phyloP scores from a whole-genome alignment of 1,140 invertebrate genomes.

The Dolichoris vasculosae region DNA sequence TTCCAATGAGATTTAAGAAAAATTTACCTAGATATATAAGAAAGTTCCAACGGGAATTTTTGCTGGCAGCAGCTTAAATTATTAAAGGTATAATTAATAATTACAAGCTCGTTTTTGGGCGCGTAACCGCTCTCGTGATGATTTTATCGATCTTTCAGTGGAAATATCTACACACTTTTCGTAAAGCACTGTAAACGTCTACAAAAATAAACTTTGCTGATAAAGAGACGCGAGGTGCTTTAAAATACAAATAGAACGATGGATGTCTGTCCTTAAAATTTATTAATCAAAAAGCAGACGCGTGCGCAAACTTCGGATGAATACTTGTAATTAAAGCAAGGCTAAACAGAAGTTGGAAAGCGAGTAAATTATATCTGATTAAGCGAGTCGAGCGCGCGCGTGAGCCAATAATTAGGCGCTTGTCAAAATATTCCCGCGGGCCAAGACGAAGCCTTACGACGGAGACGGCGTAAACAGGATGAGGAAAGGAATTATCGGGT shows the following conservation, averaged over 20 bases:
- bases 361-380: background rate
- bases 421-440: background rate
- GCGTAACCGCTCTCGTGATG: background rate
- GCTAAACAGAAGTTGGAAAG: background rate
- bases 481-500: background rate
- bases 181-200: background rate
- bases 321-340: too few species aligned
- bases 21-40: background rate
- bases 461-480: background rate
- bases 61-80: background rate
- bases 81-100: background rate
- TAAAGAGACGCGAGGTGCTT: background rate
- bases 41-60: background rate
- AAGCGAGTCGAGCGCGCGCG: background rate
- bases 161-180: background rate
- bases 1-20: background rate
- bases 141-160: background rate
- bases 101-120: background rate
- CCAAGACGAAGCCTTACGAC: background rate
- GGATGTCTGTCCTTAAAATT: background rate
- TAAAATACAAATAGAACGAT: background rate
- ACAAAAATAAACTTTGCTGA: background rate
- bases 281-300: background rate
- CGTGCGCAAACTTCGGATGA: background rate
- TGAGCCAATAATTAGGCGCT: too few species aligned